Percentiles rank a stretch among this genome's conserved stretches.
Evolutionary conservation across 2,888 invertebrate species (phyloP).

Genomic region (Abrostola tripartita): DNA sequence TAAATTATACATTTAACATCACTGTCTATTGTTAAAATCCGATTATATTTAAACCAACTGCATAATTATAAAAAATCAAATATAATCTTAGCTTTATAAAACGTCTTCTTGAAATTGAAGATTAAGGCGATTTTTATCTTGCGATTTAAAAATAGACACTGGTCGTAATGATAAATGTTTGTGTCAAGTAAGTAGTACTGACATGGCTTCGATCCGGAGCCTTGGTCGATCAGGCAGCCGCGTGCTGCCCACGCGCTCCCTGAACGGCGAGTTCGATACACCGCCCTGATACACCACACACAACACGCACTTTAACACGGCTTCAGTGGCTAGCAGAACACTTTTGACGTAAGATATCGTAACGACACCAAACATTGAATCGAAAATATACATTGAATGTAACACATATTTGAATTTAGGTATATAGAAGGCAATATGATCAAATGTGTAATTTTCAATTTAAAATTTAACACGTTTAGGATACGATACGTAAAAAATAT

Average conservation of each 20-base stretch:
- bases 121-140: neutral
- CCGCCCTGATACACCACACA: slow-evolving; percentile 86
- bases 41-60: neutral
- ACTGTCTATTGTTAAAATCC: slow-evolving; percentile 41
- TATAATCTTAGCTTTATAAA: too few species aligned
- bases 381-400: too few species aligned
- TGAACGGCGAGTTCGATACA: slow-evolving; percentile 93
- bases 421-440: too few species aligned
- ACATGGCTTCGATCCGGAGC: slow-evolving; percentile 93
- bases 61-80: neutral
- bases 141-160: slow-evolving; percentile 42
- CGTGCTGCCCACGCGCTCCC: slow-evolving; percentile 96
- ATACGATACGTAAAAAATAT: neutral
- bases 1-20: slow-evolving; percentile 23
- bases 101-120: neutral
- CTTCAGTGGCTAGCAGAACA: slow-evolving; percentile 5
- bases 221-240: slow-evolving; percentile 95
- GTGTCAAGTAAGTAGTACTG: slow-evolving; percentile 72
- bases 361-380: neutral
- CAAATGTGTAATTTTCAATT: neutral
- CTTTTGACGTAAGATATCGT: neutral
- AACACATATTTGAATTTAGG: too few species aligned
- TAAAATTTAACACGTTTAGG: neutral
- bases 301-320: slow-evolving; percentile 73
- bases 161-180: slow-evolving; percentile 30